phyloP scores from a whole-genome alignment of 2,888 invertebrate species.

The Choreutis nemorana region DNA sequence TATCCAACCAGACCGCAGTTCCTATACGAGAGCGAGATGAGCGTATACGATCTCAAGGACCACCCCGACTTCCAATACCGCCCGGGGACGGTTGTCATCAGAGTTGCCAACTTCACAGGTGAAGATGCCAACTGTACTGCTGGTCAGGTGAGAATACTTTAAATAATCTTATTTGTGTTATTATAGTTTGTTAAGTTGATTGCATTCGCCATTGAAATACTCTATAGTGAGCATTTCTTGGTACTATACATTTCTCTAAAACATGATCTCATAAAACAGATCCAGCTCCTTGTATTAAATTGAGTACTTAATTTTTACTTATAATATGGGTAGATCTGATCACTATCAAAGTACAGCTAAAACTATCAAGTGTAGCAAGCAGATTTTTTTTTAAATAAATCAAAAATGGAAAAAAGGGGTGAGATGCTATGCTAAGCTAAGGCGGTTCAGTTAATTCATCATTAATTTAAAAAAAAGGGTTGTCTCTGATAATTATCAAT shows the following conservation, averaged over 20 bases:
- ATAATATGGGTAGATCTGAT: too few species aligned
- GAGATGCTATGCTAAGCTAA: too few species aligned
- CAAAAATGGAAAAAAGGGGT: too few species aligned
- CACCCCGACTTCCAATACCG: constrained; percentile 94
- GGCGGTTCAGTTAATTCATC: too few species aligned
- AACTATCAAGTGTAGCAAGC: too few species aligned
- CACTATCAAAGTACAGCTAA: too few species aligned
- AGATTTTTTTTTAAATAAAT: too few species aligned
- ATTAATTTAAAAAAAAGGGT: too few species aligned
- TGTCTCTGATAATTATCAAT: constrained; percentile 1
- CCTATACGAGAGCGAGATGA: constrained; percentile 81
- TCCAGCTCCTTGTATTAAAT: too few species aligned
- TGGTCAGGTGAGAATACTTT: constrained; percentile 73
- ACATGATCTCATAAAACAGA: too few species aligned
- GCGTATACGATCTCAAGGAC: constrained; percentile 95
- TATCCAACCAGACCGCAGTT: constrained; percentile 75
- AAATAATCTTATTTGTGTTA: too few species aligned
- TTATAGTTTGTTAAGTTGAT: not conserved
- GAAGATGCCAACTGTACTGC: constrained; percentile 78
- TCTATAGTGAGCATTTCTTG: not conserved
- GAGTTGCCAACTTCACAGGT: constrained; percentile 81
- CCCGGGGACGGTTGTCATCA: constrained; percentile 89
- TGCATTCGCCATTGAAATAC: not conserved
- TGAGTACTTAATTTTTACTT: too few species aligned
- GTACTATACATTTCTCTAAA: not conserved